These are phyloP conservation scores for Phenganax stokvisi DNA, from an alignment of 92 coral and sea anemone genomes.

Conservation along the genomic window DNA sequence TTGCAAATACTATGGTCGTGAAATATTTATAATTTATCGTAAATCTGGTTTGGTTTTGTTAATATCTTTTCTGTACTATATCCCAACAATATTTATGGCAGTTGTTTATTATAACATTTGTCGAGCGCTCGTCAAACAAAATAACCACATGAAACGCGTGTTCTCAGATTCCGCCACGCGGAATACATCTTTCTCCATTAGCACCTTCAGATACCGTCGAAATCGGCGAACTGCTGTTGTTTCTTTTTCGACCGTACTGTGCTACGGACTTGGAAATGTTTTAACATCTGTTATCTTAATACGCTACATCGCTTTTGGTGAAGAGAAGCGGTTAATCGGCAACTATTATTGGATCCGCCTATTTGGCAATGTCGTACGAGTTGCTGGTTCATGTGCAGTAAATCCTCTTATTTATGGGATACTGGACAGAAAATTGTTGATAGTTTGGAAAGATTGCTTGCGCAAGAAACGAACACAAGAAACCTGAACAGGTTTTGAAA, in stretches of 20 bases:
- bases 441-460: not conserved
- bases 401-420: constrained; percentile 80
- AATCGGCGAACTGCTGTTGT: not conserved
- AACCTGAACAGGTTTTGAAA: no score
- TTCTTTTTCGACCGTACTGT: not conserved
- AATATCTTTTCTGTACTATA: not conserved
- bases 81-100: not conserved
- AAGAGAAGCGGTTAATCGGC: not conserved
- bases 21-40: no score
- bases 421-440: constrained; percentile 26
- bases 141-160: not conserved
- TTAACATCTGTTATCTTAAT: not conserved
- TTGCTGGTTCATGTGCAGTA: constrained; percentile 58
- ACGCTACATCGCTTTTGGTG: not conserved
- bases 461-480: no score
- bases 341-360: not conserved
- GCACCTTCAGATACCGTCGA: not conserved
- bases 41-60: no score
- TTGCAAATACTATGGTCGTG: not conserved
- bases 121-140: not conserved
- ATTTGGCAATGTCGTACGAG: not conserved
- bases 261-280: not conserved
- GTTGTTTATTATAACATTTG: not conserved
- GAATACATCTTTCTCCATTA: not conserved
- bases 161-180: not conserved